These are phyloP conservation scores for Rhamphomyia laevipes DNA, from an alignment of 2,888 invertebrate genomes.

Conservation along the genomic window DNA sequence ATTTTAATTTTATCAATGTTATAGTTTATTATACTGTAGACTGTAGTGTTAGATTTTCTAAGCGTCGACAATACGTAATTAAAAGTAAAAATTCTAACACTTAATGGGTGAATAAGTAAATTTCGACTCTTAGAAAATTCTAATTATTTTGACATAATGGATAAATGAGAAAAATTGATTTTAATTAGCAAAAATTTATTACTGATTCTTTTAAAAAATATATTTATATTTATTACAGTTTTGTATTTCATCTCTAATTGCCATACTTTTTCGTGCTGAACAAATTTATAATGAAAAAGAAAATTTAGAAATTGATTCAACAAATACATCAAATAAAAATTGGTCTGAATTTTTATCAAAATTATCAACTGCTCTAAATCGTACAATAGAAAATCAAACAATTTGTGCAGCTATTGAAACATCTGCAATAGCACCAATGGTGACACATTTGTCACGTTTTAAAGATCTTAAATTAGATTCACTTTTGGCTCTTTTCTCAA, in stretches of 20 bases:
- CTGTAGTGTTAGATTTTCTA: too few relatives aligned
- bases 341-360: constrained; percentile 33
- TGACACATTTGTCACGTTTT: constrained; percentile 35
- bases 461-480: constrained; percentile 34
- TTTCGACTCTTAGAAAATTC: too few relatives aligned
- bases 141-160: too few relatives aligned
- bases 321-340: constrained; percentile 22
- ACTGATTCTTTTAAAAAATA: neutral
- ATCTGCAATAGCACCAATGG: constrained; percentile 34
- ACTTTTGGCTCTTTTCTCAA: constrained; percentile 32
- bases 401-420: constrained; percentile 36
- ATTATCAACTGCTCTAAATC: constrained; percentile 32
- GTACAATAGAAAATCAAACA: constrained; percentile 34
- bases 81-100: too few relatives aligned
- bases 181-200: too few relatives aligned
- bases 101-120: too few relatives aligned
- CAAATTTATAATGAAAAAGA: constrained; percentile 24
- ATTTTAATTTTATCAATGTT: neutral
- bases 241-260: constrained; percentile 34
- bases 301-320: constrained; percentile 19
- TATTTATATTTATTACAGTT: constrained; percentile 24
- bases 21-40: neutral
- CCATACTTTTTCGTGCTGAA: constrained; percentile 32
- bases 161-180: too few relatives aligned
- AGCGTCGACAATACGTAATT: too few relatives aligned